These are phyloP conservation scores for Hoplodrina blanda DNA, from an alignment of 2,888 invertebrate genomes.

Conservation along the genomic window DNA sequence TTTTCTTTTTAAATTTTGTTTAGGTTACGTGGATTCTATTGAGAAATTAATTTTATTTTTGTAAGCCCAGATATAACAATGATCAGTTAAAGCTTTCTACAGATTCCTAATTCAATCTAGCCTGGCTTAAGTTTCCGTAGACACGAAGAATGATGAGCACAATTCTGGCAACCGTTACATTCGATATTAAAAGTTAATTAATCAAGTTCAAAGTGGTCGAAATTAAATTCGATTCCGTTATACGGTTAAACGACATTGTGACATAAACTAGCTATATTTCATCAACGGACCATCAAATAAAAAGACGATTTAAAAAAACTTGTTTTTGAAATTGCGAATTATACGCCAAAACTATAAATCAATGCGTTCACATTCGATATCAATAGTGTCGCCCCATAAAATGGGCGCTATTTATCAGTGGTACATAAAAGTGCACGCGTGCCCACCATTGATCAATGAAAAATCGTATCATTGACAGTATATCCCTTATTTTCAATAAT, in stretches of 20 bases:
- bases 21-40: conserved; percentile 22
- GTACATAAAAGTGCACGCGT: conserved; percentile 84
- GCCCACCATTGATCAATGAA: conserved; percentile 81
- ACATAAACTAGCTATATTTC: conserved; percentile 70
- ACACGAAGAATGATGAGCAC: conserved; percentile 27
- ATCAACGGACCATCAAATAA: conserved; percentile 77
- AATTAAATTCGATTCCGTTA: conserved; percentile 56
- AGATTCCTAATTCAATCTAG: conserved; percentile 36
- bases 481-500: conserved; percentile 81
- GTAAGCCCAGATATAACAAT: conserved; percentile 13
- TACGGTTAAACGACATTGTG: conserved; percentile 45
- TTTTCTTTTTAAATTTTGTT: conserved; percentile 7
- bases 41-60: conserved; percentile 33
- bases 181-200: conserved; percentile 48
- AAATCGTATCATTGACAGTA: conserved; percentile 82
- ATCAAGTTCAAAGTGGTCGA: conserved; percentile 51
- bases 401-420: conserved; percentile 84
- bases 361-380: conserved; percentile 79
- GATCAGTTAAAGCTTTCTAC: conserved; percentile 9
- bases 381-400: conserved; percentile 82
- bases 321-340: conserved; percentile 81
- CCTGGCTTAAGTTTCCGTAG: conserved; percentile 27
- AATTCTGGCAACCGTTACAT: conserved; percentile 49
- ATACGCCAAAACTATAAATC: conserved; percentile 85
- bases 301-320: conserved; percentile 63